Conservation (phyloP, 2,113 vertebrate species). For the Sorex araneus region DNA sequence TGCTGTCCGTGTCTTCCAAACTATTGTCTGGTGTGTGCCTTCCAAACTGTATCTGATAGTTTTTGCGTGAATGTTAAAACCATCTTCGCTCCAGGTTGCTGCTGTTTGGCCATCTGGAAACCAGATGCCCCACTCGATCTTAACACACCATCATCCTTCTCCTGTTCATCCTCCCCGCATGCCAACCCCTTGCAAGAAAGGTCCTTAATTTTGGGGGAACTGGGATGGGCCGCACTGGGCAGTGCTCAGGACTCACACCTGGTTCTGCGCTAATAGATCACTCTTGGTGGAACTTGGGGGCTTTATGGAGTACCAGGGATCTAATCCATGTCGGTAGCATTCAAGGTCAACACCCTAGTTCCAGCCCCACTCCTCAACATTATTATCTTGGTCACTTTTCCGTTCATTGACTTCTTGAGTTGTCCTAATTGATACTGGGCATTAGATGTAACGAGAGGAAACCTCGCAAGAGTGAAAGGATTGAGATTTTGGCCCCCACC, state of each 20-base stretch:
- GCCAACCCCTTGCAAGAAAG: too few relatives aligned
- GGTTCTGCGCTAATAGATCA: too few relatives aligned
- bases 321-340: too few relatives aligned
- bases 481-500: background rate
- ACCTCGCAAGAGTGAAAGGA: background rate
- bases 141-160: background rate
- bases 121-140: background rate
- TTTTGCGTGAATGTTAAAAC: background rate
- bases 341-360: too few relatives aligned
- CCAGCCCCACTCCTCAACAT: background rate
- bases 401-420: background rate
- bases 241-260: too few relatives aligned
- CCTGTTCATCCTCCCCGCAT: background rate
- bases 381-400: background rate
- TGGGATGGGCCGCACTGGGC: too few relatives aligned
- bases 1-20: background rate
- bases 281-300: too few relatives aligned
- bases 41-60: too few relatives aligned
- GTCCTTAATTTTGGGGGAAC: background rate
- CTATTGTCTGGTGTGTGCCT: background rate
- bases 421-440: background rate
- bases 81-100: background rate
- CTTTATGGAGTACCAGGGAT: too few relatives aligned
- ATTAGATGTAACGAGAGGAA: background rate
- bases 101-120: background rate